These are phyloP conservation scores for Hoplostethus atlanticus DNA, from an alignment of 2,797 vertebrate genomes.

Conservation along the genomic window DNA sequence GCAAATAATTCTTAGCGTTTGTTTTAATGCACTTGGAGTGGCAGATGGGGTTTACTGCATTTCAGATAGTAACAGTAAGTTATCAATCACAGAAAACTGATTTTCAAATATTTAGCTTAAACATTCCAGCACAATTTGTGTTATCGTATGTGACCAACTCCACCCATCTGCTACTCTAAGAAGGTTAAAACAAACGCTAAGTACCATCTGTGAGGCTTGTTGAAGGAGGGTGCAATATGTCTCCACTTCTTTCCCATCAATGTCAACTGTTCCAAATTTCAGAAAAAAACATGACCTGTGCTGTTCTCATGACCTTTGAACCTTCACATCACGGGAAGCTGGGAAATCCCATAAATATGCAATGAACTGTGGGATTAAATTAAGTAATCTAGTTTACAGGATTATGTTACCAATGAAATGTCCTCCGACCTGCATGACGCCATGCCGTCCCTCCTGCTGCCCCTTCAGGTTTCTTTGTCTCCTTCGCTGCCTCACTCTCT, in stretches of 20 bases:
- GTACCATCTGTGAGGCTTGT: too few relatives aligned
- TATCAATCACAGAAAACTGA: neutral
- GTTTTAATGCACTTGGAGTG: too few relatives aligned
- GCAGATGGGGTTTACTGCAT: neutral
- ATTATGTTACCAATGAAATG: conserved; percentile 62
- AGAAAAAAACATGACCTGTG: conserved; percentile 9
- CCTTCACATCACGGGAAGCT: conserved; percentile 6
- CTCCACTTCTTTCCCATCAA: neutral
- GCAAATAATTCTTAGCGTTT: too few relatives aligned
- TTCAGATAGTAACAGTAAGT: neutral
- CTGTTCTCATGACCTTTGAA: conserved; percentile 29
- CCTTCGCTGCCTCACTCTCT: conserved; percentile 23
- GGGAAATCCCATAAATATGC: conserved; percentile 65
- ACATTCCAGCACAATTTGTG: neutral
- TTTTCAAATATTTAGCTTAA: too few relatives aligned
- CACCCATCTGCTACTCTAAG: neutral
- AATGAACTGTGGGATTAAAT: conserved; percentile 30
- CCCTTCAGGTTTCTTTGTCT: conserved; percentile 60
- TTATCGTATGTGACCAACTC: too few relatives aligned
- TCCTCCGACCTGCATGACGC: conserved; percentile 68
- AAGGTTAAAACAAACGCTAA: neutral
- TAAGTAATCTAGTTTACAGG: conserved; percentile 67
- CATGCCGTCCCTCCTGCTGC: conserved; percentile 54
- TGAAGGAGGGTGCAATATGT: neutral
- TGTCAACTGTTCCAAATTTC: conserved; percentile 33